Evolutionary conservation across 2,888 invertebrate genomes (phyloP).

Genomic region (Lottia scabra): DNA sequence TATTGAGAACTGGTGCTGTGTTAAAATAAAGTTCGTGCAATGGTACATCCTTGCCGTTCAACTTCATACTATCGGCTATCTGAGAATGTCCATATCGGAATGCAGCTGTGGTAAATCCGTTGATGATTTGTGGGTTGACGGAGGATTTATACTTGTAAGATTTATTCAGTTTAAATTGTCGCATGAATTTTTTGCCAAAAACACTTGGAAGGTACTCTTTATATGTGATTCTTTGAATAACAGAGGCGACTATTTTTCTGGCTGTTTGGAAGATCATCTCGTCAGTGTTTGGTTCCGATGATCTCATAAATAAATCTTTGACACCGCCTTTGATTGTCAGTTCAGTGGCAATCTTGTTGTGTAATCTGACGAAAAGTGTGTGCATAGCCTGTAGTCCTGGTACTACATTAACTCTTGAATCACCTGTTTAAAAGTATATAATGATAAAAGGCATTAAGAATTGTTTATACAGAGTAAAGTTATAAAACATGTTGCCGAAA

Average conservation of each 20-base stretch:
- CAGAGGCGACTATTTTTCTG: neutral
- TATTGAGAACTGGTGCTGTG: neutral
- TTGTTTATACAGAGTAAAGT: too few relatives aligned
- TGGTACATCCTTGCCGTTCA: neutral
- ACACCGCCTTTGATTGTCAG: neutral
- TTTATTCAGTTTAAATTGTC: neutral
- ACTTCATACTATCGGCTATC: neutral
- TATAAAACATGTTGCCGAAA: too few relatives aligned
- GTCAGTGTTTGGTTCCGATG: neutral
- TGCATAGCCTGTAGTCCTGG: neutral
- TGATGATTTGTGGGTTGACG: neutral
- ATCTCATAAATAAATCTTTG: neutral
- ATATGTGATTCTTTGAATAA: neutral
- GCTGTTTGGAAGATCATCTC: neutral
- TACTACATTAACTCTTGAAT: neutral
- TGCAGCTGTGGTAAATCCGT: neutral
- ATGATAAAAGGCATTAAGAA: too few relatives aligned
- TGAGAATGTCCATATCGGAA: neutral
- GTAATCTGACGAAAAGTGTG: neutral
- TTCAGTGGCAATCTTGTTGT: neutral
- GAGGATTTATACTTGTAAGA: neutral
- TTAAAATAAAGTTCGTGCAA: neutral
- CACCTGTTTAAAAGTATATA: neutral
- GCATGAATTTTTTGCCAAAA: neutral
- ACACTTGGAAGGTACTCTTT: neutral